Conservation (phyloP, 2,113 vertebrate species). For the Acrocephalus arundinaceus region DNA sequence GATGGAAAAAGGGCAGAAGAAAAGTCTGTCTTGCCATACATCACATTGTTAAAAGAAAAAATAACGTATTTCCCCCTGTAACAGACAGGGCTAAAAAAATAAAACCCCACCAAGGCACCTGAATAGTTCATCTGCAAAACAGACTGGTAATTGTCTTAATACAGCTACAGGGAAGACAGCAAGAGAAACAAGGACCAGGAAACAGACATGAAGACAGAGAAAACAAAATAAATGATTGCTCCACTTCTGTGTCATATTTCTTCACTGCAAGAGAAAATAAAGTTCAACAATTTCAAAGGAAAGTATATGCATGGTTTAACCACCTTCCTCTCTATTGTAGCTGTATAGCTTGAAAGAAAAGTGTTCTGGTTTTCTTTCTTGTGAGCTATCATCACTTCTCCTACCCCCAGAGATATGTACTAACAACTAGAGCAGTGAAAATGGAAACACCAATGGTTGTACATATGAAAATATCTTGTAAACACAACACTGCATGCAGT, state of each 20-base stretch:
- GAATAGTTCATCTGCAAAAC: not conserved
- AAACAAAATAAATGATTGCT: not conserved
- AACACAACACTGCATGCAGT: conserved; percentile 33
- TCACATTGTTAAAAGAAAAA: not conserved
- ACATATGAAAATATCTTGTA: not conserved
- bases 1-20: not conserved
- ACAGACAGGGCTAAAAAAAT: not conserved
- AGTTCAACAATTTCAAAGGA: not conserved
- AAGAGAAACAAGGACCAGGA: not conserved
- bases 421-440: not conserved
- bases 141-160: not conserved
- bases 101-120: not conserved
- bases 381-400: not conserved
- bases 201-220: not conserved
- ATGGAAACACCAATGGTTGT: not conserved
- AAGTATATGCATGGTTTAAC: not conserved
- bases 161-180: not conserved
- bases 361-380: not conserved
- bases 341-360: not conserved
- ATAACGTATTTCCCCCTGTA: accelerated
- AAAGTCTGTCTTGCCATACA: not conserved
- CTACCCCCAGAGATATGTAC: not conserved
- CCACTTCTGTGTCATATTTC: not conserved
- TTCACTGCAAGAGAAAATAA: not conserved
- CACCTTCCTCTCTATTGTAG: not conserved